Percentiles rank a stretch among this genome's conserved stretches.
phyloP scores from a whole-genome alignment of 1,140 invertebrate genomes.

The Archegozetes longisetosus region DNA sequence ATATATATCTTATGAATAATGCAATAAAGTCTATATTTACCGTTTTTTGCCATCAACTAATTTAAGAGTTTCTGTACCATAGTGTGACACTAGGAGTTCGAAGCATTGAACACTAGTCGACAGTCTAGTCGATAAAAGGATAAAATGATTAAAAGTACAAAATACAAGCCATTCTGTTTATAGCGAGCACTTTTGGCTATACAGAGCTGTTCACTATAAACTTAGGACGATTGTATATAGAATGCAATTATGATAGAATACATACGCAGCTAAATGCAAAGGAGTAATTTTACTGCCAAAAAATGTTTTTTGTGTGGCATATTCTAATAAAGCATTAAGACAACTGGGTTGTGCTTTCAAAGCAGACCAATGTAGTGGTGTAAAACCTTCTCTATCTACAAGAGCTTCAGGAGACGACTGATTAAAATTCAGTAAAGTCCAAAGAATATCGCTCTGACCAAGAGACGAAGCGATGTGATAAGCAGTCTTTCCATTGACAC shows the following conservation, averaged over 20 bases:
- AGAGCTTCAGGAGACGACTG: not conserved
- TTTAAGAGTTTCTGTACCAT: not conserved
- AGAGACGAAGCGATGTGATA: slow-evolving; percentile 1
- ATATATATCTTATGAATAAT: too few relatives aligned
- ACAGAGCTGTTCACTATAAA: too few relatives aligned
- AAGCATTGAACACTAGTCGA: not conserved
- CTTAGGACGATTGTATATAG: not conserved
- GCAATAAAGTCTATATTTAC: too few relatives aligned
- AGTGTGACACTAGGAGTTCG: not conserved
- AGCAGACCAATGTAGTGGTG: slow-evolving; percentile 1
- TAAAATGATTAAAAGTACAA: too few relatives aligned
- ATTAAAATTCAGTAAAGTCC: not conserved
- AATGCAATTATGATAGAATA: not conserved
- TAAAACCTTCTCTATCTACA: slow-evolving; percentile 7
- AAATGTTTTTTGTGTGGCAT: not conserved
- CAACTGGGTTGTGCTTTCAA: not conserved
- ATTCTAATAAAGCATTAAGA: not conserved
- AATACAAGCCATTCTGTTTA: too few relatives aligned
- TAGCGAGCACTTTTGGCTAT: too few relatives aligned
- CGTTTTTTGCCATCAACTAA: not conserved
- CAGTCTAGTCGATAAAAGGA: not conserved
- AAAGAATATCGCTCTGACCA: not conserved
- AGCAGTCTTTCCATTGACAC: slow-evolving; percentile 1
- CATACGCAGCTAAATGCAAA: slow-evolving; percentile 12
- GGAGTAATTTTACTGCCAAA: not conserved